Percentiles rank a stretch among this genome's conserved stretches.
phyloP scores from a whole-genome alignment of 2,888 invertebrate species.

The Arge pagana region DNA sequence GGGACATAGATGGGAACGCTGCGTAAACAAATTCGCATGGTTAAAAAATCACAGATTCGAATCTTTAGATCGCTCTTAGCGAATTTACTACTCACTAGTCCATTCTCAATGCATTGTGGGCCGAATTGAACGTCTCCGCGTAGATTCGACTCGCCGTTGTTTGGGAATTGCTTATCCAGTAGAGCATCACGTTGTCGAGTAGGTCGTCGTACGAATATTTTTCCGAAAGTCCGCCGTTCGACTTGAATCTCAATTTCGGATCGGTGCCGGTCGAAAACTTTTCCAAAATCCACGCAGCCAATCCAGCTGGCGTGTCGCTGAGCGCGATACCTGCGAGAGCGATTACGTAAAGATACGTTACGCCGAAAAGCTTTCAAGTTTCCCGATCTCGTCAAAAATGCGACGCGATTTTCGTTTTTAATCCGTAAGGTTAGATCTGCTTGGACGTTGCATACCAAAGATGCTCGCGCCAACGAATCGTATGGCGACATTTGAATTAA shows the following conservation, averaged over 20 bases:
- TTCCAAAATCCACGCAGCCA: conserved; percentile 87
- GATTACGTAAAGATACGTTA: neutral
- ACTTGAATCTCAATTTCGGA: conserved; percentile 55
- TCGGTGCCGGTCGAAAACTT: conserved; percentile 79
- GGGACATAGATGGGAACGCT: conserved; percentile 43
- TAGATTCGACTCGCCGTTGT: conserved; percentile 65
- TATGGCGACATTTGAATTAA: too few species aligned
- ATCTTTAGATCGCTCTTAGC: neutral
- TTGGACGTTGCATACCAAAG: too few species aligned
- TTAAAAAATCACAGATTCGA: neutral
- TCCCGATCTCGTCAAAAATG: neutral
- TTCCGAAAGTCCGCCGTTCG: conserved; percentile 69
- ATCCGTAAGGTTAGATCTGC: too few species aligned
- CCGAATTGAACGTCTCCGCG: conserved; percentile 63
- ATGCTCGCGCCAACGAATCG: too few species aligned
- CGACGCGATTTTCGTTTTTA: neutral
- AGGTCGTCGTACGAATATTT: conserved; percentile 61
- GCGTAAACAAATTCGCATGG: conserved; percentile 1
- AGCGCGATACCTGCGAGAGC: conserved; percentile 66
- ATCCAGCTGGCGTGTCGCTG: conserved; percentile 79
- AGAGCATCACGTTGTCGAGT: conserved; percentile 63
- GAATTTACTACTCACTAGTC: conserved; percentile 55
- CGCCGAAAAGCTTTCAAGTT: neutral
- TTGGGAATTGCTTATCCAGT: conserved; percentile 62
- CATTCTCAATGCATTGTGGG: conserved; percentile 44